A percentile compares a stretch with the other conserved stretches of the same genome.
These are phyloP conservation scores for Leptodactylus fuscus DNA, from an alignment of 2,113 vertebrate species.

Conservation along the genomic window DNA sequence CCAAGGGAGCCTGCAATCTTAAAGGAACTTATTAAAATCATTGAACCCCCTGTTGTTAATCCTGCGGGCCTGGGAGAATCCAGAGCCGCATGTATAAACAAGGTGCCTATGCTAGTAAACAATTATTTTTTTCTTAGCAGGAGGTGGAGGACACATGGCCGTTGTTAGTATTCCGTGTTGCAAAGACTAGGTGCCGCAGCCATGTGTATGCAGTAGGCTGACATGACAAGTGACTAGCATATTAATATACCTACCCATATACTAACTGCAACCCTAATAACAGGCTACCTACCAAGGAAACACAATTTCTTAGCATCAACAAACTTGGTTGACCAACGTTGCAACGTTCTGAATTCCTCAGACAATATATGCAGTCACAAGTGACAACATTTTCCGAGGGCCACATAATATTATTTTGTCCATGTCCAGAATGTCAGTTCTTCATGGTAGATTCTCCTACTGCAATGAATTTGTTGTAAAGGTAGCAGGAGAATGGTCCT, in stretches of 20 bases:
- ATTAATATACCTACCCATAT: not conserved
- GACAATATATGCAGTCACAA: too few relatives aligned
- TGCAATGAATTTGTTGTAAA: too few relatives aligned
- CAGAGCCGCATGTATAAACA: not conserved
- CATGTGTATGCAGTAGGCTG: too few relatives aligned
- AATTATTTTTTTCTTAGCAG: not conserved
- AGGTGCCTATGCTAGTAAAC: not conserved
- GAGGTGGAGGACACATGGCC: not conserved
- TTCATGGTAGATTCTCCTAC: too few relatives aligned
- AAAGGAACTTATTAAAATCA: constrained; percentile 28
- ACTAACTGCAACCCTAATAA: not conserved
- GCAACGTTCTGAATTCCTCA: too few relatives aligned
- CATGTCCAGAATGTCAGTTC: too few relatives aligned
- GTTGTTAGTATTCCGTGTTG: not conserved
- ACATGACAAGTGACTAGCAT: not conserved
- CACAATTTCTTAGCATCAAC: not conserved
- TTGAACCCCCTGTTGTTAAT: constrained; percentile 11
- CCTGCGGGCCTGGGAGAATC: not conserved
- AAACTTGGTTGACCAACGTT: not conserved
- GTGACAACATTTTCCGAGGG: too few relatives aligned
- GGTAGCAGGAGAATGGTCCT: too few relatives aligned
- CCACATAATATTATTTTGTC: too few relatives aligned
- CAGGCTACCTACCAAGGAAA: not conserved
- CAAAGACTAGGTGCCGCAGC: not conserved
- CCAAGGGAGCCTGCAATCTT: constrained; percentile 13